Conservation (phyloP, 2,888 invertebrate species). For the Dynastes tityus region DNA sequence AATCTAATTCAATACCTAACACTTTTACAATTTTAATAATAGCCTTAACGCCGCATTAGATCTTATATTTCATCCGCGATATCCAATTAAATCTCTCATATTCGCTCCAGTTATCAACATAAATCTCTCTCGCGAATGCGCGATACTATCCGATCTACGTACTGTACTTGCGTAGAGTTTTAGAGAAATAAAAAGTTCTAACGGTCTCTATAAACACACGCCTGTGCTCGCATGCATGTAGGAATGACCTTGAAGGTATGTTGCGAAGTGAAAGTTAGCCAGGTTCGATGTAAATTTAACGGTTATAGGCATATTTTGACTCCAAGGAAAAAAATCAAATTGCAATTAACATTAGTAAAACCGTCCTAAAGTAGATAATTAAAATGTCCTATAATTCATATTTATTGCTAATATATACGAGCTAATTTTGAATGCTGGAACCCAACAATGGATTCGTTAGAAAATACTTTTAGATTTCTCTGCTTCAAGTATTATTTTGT, state of each 20-base stretch:
- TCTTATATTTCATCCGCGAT: no score
- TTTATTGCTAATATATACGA: neutral
- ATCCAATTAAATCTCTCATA: no score
- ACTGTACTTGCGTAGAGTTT: neutral
- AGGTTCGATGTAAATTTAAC: constrained; percentile 3
- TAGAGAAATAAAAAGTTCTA: constrained; percentile 1
- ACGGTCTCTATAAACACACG: constrained; percentile 8
- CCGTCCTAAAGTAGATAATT: neutral
- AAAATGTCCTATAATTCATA: neutral
- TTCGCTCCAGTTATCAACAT: neutral
- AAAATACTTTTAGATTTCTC: no score
- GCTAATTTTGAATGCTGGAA: no score
- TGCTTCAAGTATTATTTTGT: no score
- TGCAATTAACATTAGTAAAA: no score
- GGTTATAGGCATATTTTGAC: constrained; percentile 15
- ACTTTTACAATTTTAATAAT: no score
- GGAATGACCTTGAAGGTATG: constrained; percentile 3
- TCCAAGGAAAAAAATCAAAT: no score
- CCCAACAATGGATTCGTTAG: no score
- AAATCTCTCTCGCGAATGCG: neutral
- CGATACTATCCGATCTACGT: no score
- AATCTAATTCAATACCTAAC: no score
- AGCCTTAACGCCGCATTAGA: no score
- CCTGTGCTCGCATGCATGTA: neutral
- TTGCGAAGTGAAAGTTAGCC: constrained; percentile 13